phyloP scores from a whole-genome alignment of 2,888 invertebrate genomes.

The Papilio gigon region DNA sequence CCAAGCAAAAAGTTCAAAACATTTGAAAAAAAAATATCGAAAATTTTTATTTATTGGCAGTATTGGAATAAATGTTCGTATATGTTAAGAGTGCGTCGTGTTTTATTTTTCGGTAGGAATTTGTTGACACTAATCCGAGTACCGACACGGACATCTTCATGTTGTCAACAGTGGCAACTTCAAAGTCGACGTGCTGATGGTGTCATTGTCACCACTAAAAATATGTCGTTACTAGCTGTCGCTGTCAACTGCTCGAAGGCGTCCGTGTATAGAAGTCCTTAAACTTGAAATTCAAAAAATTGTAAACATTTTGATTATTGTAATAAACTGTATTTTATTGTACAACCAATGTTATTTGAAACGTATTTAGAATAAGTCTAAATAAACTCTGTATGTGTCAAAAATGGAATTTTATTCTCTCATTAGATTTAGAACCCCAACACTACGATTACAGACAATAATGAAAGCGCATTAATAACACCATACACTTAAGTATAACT shows the following conservation, averaged over 20 bases:
- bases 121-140: too few species aligned
- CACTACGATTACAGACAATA: neutral
- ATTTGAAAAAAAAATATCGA: too few species aligned
- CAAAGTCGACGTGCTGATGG: neutral
- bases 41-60: too few species aligned
- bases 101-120: too few species aligned
- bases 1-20: too few species aligned
- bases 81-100: too few species aligned
- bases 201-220: neutral
- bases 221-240: neutral
- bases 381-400: constrained; percentile 28
- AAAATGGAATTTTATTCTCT: neutral
- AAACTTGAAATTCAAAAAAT: too few species aligned
- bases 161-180: too few species aligned
- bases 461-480: too few species aligned
- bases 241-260: neutral
- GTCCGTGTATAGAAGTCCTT: neutral
- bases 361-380: neutral
- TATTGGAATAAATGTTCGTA: too few species aligned
- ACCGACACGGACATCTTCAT: neutral
- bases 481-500: too few species aligned
- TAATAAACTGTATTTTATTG: neutral
- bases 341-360: neutral
- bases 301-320: neutral
- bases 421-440: neutral